Evolutionary conservation across 2,113 vertebrate genomes (phyloP).

Genomic region (Andinoacara biseriatus): DNA sequence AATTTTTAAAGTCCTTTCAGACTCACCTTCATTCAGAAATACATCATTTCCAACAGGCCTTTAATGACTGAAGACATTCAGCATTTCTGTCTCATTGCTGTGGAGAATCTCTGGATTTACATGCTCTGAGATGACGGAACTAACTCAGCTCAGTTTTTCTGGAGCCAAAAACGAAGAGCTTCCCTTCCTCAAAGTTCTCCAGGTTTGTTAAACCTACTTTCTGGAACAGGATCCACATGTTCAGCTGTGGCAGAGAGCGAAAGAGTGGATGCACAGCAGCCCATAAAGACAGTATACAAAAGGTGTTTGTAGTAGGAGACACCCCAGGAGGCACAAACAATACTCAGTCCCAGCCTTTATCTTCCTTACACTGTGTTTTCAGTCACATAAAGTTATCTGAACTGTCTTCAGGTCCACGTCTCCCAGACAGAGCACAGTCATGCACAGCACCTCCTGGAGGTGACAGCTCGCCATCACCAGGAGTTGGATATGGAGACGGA

Average conservation of each 20-base stretch:
- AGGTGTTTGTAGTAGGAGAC: neutral
- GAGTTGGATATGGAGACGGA: conserved; percentile 74
- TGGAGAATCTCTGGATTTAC: neutral
- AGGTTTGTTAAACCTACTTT: neutral
- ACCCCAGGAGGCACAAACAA: neutral
- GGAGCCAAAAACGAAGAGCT: neutral
- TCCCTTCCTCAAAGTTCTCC: neutral
- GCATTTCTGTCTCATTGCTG: neutral
- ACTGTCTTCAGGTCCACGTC: conserved; percentile 70
- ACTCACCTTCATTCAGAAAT: too few relatives aligned
- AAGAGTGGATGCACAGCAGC: neutral
- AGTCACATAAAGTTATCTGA: conserved; percentile 12
- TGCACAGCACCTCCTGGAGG: conserved; percentile 78
- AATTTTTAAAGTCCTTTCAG: too few relatives aligned
- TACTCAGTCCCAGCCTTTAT: neutral
- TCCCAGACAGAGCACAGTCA: conserved; percentile 76
- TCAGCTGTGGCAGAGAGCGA: neutral
- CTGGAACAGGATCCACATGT: neutral
- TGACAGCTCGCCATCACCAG: conserved; percentile 72
- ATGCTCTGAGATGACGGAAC: neutral
- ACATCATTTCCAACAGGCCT: too few relatives aligned
- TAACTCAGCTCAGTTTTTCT: neutral
- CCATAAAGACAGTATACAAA: neutral
- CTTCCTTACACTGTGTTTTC: neutral
- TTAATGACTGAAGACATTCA: too few relatives aligned